Base-by-base conservation (phyloP, 2,797 vertebrate species). In the Tapera naevia region DNA sequence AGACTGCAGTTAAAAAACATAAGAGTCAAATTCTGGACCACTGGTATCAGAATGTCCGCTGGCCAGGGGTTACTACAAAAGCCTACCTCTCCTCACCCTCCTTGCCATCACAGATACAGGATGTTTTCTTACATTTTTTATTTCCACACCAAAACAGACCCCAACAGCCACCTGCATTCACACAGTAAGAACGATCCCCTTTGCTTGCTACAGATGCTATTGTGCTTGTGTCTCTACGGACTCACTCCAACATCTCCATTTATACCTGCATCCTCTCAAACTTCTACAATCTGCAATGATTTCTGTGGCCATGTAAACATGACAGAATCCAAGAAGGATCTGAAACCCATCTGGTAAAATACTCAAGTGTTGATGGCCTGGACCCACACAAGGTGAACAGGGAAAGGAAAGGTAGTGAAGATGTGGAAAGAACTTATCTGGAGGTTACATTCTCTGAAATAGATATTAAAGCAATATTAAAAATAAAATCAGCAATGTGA, bases 401-500 rank as follows among this genome's bases (percentile, higher is more conserved):
- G 50, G 43, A 94, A 94, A 89, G 84, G 41, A 76, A 94, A 95
- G 74, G 61, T 80, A 93, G 80, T 78, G 64, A 95, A 91, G 58
- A 85, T 37, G 58, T 90, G 61, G 58, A 75, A 91, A 91, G 46
- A 93, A 96, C 74, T 94, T 87, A 93, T 94, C 90, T 94, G 84
- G 69, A 95, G 65, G 88, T 91, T 94, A 96, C 91, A 96, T 91
- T 94, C 78, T 94, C 84, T 85, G 91, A 94, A 94, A 89, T 56
- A 87, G 80, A 23, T 85, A 94, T 95, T 92, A 94, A 96, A 96
- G 95, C 93, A 96, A 28, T 87, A 82, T 86, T 93, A 94, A 91
- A 91, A 94, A 86, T 91, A 87, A 96, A 94, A 96, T 94, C 74
- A 78, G 50, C 84, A 94, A 80, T 10, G 74, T 89, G 87, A 89